Evolutionary conservation across 2,797 vertebrate genomes (phyloP).

Genomic region (Anguilla anguilla): DNA sequence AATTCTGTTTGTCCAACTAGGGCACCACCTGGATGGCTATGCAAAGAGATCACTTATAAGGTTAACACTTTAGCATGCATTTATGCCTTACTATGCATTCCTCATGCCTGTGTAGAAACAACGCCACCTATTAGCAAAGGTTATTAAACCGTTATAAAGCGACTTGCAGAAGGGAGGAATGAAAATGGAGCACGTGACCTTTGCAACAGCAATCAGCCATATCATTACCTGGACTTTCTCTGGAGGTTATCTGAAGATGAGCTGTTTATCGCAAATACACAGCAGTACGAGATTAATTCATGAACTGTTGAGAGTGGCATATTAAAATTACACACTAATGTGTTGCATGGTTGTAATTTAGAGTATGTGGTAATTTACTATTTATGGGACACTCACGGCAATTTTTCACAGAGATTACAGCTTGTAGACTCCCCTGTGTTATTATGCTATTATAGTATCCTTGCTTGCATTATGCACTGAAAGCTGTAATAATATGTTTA

Average conservation of each 20-base stretch:
- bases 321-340: neutral
- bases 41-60: slow-evolving; percentile 35
- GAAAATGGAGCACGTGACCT: slow-evolving; percentile 58
- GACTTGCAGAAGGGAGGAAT: slow-evolving; percentile 34
- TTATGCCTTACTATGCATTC: slow-evolving; percentile 65
- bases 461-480: neutral
- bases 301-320: neutral
- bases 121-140: slow-evolving; percentile 44
- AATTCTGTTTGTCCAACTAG: slow-evolving; percentile 9
- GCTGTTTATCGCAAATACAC: slow-evolving; percentile 28
- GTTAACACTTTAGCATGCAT: slow-evolving; percentile 55
- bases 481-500: slow-evolving; percentile 15
- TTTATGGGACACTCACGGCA: neutral
- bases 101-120: slow-evolving; percentile 53
- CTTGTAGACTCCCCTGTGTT: neutral
- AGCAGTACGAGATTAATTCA: neutral
- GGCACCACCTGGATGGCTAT: slow-evolving; percentile 15
- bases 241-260: slow-evolving; percentile 43
- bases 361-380: slow-evolving; percentile 4
- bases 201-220: slow-evolving; percentile 62
- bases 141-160: slow-evolving; percentile 61
- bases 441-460: slow-evolving; percentile 7
- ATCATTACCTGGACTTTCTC: slow-evolving; percentile 39
- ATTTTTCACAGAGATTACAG: slow-evolving; percentile 8
- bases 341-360: neutral